Base-by-base conservation (phyloP, 2,113 vertebrate species). In the Lates calcarifer region DNA sequence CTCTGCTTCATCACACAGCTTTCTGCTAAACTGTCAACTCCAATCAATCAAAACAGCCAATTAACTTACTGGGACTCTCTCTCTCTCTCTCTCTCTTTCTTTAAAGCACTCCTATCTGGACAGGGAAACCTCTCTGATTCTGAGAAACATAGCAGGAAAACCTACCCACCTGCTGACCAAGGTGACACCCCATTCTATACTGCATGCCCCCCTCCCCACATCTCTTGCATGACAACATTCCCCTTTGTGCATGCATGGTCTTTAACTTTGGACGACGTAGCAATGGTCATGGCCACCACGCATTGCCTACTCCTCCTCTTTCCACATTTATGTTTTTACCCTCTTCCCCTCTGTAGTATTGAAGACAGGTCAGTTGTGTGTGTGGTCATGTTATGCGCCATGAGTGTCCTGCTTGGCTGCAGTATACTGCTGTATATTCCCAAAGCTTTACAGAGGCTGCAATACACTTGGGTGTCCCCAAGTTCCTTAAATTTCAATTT, bases 41-140 rank as follows among this genome's bases (percentile, higher is more conserved):
- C 69, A 47, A 47, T 24, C 84, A 79, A 68, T 71, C 64, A 79
- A 43, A 31, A 6, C 73, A 66, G 47, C n/a, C n/a, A n/a, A 79
- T 83, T 60, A 26, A 91, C 20, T 91, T 87, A 90, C 87, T 17
- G 7, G 6, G 41, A 56, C 65, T 82, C 64, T 72, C 55, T 87
- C 70, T 90, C 83, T 97, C 93, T 96, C 79, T 95, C 90, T 94
- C 85, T 94, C 93, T 95, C 90, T 95, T 94, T 91, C 92, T 96
- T 96, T 96, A 89, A 98, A 99, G 98, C 98, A 99, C 95, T 98
- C 98, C 94, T 99, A 99, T 97, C 96, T 99, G 98, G 98, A 99
- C 98, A 99, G 96, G 95, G 98, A 99, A 97, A 99, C 98, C 89
- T 99, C 98, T 96, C 96, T 98, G 85, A 98, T 99, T 97, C 96